These are phyloP conservation scores for Alces alces DNA, from an alignment of 2,113 vertebrate species.

Conservation along the genomic window DNA sequence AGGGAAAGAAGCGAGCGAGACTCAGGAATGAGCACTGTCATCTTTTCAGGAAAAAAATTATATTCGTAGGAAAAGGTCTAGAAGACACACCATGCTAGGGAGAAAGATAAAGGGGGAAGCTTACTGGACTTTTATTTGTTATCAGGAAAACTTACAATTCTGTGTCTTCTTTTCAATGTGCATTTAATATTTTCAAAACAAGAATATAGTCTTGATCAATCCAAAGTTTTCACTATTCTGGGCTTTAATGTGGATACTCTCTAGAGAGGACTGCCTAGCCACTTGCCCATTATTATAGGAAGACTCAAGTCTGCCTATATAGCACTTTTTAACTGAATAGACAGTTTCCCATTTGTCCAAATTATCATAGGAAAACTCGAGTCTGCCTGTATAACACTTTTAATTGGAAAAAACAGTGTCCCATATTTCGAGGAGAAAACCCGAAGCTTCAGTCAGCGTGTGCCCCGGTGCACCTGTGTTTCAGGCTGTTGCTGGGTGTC, in stretches of 20 bases:
- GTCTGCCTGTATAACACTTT: not conserved
- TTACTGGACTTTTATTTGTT: not conserved
- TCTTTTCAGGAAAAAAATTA: not conserved
- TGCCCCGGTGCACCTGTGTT: accelerated
- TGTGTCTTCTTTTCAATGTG: not conserved
- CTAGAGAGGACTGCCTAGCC: not conserved
- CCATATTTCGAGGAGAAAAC: not conserved
- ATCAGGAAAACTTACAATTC: not conserved
- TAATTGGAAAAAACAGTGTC: not conserved
- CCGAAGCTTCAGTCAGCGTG: not conserved
- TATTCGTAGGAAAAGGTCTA: not conserved
- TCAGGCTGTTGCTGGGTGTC: not conserved
- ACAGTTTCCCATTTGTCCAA: not conserved
- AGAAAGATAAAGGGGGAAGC: not conserved
- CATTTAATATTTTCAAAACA: not conserved
- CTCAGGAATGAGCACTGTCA: not conserved
- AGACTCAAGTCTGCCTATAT: not conserved
- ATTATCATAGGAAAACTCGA: not conserved
- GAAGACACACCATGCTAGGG: not conserved
- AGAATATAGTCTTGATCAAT: not conserved
- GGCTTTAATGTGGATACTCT: not conserved
- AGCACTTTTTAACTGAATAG: not conserved
- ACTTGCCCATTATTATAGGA: not conserved
- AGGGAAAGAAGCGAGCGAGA: not conserved
- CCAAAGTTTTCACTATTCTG: not conserved